phyloP scores from a whole-genome alignment of 1,140 invertebrate genomes.

The Drosophila orena region DNA sequence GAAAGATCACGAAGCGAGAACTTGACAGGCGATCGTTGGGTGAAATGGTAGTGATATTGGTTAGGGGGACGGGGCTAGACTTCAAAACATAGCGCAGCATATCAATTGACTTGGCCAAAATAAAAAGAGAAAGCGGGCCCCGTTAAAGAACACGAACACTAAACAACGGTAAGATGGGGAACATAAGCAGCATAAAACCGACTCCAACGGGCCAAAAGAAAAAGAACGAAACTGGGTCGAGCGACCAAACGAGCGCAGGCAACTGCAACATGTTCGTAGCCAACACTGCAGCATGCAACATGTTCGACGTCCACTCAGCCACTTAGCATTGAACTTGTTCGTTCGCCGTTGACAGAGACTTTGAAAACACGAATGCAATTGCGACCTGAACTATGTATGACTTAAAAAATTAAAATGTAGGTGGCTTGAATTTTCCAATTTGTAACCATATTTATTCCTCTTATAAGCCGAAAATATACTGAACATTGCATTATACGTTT shows the following conservation, averaged over 20 bases:
- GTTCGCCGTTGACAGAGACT: constrained; percentile 41
- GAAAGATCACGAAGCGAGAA: constrained; percentile 53
- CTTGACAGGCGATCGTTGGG: constrained; percentile 23
- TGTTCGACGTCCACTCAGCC: constrained; percentile 24
- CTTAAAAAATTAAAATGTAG: too few relatives aligned
- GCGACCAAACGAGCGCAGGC: constrained; percentile 13
- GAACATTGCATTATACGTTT: too few relatives aligned
- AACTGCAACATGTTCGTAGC: constrained; percentile 18
- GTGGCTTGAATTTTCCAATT: too few relatives aligned
- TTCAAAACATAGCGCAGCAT: constrained; percentile 68
- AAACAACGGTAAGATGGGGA: constrained; percentile 64
- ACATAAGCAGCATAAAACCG: constrained; percentile 36
- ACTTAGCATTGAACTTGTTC: constrained; percentile 49
- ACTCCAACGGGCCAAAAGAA: constrained; percentile 59
- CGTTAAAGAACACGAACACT: constrained; percentile 74
- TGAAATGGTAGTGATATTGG: neutral
- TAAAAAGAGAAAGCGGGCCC: constrained; percentile 77
- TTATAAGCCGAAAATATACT: too few relatives aligned
- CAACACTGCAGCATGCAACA: constrained; percentile 33
- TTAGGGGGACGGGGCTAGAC: constrained; percentile 17
- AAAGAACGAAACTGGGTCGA: constrained; percentile 78
- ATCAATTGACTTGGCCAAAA: constrained; percentile 79
- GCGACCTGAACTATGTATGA: neutral
- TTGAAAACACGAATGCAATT: constrained; percentile 27
- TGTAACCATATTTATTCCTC: too few relatives aligned